These are phyloP conservation scores for Polypedilum pembai DNA, from an alignment of 1,140 invertebrate genomes.

Conservation along the genomic window DNA sequence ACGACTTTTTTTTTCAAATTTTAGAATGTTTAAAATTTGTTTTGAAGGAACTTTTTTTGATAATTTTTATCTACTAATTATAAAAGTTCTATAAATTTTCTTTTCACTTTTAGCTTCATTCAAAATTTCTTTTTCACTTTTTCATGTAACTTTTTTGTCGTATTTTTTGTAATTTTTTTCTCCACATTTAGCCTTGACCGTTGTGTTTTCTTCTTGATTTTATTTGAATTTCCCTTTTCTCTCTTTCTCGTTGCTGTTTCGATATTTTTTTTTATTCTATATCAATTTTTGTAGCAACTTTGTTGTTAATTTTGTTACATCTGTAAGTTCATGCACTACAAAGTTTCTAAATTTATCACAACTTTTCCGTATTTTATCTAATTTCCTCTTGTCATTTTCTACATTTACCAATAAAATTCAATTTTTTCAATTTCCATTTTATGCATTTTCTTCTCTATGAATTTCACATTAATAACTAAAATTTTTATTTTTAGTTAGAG, in stretches of 20 bases:
- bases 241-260: background rate
- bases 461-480: no score
- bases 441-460: no score
- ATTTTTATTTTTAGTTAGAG: background rate
- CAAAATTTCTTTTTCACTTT: background rate
- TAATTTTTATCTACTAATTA: background rate
- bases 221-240: background rate
- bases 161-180: background rate
- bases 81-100: no score
- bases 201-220: background rate
- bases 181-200: background rate
- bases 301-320: background rate
- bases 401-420: no score
- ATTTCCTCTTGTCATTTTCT: no score
- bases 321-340: no score
- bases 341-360: no score
- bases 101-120: background rate
- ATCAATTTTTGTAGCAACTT: background rate
- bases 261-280: background rate
- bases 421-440: no score
- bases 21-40: background rate
- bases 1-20: background rate
- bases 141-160: no score
- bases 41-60: background rate
- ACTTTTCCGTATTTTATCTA: no score